A percentile compares a stretch with the other conserved stretches of the same genome.
Conservation (phyloP, 1,140 invertebrate genomes). For the Calliopsis andreniformis region DNA sequence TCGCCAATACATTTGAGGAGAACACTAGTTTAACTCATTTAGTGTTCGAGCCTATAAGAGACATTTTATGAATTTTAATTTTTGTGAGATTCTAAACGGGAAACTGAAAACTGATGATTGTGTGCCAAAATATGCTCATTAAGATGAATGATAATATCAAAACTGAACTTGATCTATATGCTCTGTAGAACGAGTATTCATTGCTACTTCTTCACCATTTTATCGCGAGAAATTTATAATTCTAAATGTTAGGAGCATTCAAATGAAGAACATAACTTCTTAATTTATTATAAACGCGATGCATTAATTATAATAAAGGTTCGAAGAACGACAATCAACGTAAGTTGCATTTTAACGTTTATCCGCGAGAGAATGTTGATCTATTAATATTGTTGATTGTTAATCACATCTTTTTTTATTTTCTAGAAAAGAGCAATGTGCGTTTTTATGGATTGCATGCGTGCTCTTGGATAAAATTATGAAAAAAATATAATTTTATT, state of each 20-base stretch:
- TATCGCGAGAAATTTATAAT: background rate
- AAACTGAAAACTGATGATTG: background rate
- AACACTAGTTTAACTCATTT: background rate
- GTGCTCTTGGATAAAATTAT: constrained; percentile 14
- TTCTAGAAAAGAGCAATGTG: constrained; percentile 18
- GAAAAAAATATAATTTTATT: constrained; percentile 16
- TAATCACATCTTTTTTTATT: background rate
- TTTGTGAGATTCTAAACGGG: background rate
- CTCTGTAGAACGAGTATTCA: constrained; percentile 39
- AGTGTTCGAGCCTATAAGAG: background rate
- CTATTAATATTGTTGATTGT: constrained; percentile 17
- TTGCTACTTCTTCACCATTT: constrained; percentile 2
- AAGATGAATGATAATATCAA: background rate
- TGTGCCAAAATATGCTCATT: background rate
- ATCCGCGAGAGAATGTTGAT: constrained; percentile 13
- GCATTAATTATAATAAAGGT: constrained; percentile 50
- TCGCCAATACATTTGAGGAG: background rate
- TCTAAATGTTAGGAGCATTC: background rate
- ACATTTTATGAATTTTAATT: background rate
- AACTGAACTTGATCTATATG: constrained; percentile 43
- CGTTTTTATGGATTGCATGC: constrained; percentile 24
- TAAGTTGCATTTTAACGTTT: constrained; percentile 27
- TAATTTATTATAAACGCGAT: constrained; percentile 30
- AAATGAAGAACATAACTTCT: constrained; percentile 4
- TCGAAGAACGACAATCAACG: background rate